Evolutionary conservation across 2,797 vertebrate species (phyloP), one percentile per base, ranked within the genome.

Genomic region (Premnoplex brunnescens): DNA sequence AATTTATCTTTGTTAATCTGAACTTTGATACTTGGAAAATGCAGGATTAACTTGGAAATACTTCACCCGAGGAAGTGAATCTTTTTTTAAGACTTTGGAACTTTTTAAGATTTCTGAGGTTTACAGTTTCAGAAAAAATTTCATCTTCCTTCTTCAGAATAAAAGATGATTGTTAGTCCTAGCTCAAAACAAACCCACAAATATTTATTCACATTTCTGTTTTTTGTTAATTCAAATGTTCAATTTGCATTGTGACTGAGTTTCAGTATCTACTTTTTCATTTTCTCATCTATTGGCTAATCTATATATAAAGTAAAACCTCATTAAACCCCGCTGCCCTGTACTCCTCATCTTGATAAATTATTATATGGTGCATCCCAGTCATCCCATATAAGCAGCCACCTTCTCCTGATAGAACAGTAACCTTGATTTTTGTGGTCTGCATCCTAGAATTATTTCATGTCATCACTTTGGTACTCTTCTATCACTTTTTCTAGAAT

Each of bases 281-380:
- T 77, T 81, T 91, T 81, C 9, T 58, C 18, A 51, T 4, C 56
- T 55, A 7, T 51, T 86, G 43, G 11, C n/a, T 69, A 48, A 37
- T 9, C 9, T 72, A 4, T 19, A 7, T 30, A 6, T 76, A 54
- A 75, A 24, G 4, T 54, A 43, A 84, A 75, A 64, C 9, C 10
- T 78, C 54, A 78, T 80, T 36, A 58, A 51, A 13, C 1, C 1
- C 10, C 7, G 3, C 7, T 3, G 2, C 6, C 8, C 10, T 0
- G 0, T 18, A 41, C 21, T 60, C 7, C 8, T 71, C 14, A 63
- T 28, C 27, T 48, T 81, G 46, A 44, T 44, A 52, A 78, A 21
- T 84, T 52, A 46, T 20, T 76, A 41, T 41, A 41, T 63, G 10
- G 19, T 85, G 34, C 16, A 26, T 8, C 20, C 43, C 24, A 44